Base-by-base conservation (phyloP, 2,113 vertebrate genomes). In the Muntiacus reevesi region DNA sequence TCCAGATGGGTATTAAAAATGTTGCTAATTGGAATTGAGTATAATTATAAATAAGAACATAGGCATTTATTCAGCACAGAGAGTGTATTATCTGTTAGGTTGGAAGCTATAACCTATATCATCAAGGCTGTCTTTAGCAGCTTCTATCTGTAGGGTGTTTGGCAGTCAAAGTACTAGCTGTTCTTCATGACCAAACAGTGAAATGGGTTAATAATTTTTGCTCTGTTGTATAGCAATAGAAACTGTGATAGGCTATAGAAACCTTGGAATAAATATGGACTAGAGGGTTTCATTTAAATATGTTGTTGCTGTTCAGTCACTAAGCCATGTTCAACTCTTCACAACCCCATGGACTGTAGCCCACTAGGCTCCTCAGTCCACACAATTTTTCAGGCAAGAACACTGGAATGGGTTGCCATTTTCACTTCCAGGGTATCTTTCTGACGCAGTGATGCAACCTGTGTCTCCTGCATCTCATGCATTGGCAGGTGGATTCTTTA, bases 41-140 rank as follows among this genome's bases (percentile, higher is more conserved):
- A 28, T 89, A 86, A 86, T 74, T 85, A 40, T 74, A 28, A 95
- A 89, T 36, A 82, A 88, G 43, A 97, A 74, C 12, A 71, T 45
- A 47, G 52, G 25, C 6, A 83, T 87, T 47, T 78, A 54, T 50
- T 84, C 19, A 90, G 40, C 33, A 59, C 0, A 55, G 36, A 67
- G 40, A 11, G 3, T 60, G 1, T 33, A 30, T 27, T 54, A n/a
- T 7, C 11, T 33, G 3, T 84, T 4, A 2, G 2, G 9, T 27
- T 93, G 36, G 59, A 91, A 67, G 28, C 81, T 78, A 62, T 16
- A 43, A 33, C 5, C 6, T 88, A 8, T 47, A n/a, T 81, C 60
- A 67, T 89, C 67, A 79, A 88, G 36, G n/a, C 40, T 62, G 33
- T 50, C 10, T 7, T 60, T 40, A 21, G 62, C 52, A 92, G 40